phyloP scores from a whole-genome alignment of 2,888 invertebrate species.

The Dryobotodes eremita region DNA sequence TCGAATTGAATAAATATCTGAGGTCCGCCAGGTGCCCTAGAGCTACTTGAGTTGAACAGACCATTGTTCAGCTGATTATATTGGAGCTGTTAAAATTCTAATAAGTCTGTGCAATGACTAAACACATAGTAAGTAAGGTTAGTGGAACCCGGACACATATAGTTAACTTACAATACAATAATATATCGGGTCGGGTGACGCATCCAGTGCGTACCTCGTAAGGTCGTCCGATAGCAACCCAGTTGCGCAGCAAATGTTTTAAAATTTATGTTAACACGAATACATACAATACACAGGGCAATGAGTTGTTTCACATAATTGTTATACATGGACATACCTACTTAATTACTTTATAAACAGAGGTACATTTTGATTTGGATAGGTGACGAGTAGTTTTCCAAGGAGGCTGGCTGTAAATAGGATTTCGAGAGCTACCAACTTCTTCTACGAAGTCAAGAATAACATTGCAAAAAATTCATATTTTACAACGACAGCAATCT shows the following conservation, averaged over 20 bases:
- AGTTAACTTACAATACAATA: constrained; percentile 74
- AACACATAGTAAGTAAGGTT: constrained; percentile 75
- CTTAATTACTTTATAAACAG: constrained; percentile 29
- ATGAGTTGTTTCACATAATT: constrained; percentile 37
- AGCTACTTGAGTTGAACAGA: constrained; percentile 18
- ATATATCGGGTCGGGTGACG: constrained; percentile 73
- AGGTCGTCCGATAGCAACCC: constrained; percentile 77
- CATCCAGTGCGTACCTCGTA: constrained; percentile 69
- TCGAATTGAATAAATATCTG: constrained; percentile 42
- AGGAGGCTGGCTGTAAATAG: neutral
- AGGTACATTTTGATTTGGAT: neutral
- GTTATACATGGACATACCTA: constrained; percentile 14
- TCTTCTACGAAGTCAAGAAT: neutral
- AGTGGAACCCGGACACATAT: constrained; percentile 80
- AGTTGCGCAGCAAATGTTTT: constrained; percentile 80
- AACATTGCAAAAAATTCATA: neutral
- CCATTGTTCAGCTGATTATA: constrained; percentile 18
- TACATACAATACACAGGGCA: constrained; percentile 36
- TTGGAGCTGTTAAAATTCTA: constrained; percentile 64
- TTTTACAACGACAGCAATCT: constrained; percentile 6
- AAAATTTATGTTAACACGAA: constrained; percentile 60
- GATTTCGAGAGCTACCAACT: too few relatives aligned
- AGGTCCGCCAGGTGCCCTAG: constrained; percentile 17
- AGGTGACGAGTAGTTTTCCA: neutral
- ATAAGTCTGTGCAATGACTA: constrained; percentile 74